Percentiles rank a stretch among this genome's conserved stretches.
phyloP scores from a whole-genome alignment of 92 coral and sea anemone species.

The Epizoanthus scotinus region DNA sequence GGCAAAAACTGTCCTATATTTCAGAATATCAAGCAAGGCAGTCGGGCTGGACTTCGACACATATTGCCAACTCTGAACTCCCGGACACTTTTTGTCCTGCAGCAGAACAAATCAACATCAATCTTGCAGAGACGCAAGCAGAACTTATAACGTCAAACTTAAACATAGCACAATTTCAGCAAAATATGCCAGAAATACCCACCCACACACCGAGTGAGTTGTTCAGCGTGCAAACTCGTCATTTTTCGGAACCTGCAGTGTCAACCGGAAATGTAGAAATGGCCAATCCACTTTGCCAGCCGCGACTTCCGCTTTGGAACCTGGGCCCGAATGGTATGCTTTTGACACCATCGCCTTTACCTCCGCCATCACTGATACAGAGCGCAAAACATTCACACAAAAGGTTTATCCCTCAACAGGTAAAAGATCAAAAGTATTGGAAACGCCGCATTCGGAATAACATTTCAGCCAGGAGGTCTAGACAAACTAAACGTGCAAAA shows the following conservation, averaged over 20 bases:
- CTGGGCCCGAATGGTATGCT: background rate
- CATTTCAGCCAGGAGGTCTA: background rate
- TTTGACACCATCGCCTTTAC: no score
- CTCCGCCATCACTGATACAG: background rate
- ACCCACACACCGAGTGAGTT: background rate
- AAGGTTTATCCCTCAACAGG: background rate
- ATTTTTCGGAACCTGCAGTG: background rate
- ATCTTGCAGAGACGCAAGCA: background rate
- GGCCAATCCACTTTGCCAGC: background rate
- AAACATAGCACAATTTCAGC: background rate
- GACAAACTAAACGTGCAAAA: conserved; percentile 10
- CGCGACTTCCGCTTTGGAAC: background rate
- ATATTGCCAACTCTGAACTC: background rate
- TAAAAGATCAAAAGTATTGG: conserved; percentile 18
- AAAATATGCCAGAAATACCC: background rate
- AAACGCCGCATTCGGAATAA: conserved; percentile 7
- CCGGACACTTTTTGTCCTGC: background rate
- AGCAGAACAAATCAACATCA: background rate
- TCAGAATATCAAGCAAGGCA: background rate
- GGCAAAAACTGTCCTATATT: background rate
- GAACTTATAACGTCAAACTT: background rate
- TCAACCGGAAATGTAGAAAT: conserved; percentile 4
- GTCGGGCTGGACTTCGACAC: background rate
- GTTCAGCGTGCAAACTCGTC: background rate
- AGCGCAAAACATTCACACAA: background rate